These are phyloP conservation scores for Zelleria hepariella DNA, from an alignment of 2,888 invertebrate species.

Conservation along the genomic window DNA sequence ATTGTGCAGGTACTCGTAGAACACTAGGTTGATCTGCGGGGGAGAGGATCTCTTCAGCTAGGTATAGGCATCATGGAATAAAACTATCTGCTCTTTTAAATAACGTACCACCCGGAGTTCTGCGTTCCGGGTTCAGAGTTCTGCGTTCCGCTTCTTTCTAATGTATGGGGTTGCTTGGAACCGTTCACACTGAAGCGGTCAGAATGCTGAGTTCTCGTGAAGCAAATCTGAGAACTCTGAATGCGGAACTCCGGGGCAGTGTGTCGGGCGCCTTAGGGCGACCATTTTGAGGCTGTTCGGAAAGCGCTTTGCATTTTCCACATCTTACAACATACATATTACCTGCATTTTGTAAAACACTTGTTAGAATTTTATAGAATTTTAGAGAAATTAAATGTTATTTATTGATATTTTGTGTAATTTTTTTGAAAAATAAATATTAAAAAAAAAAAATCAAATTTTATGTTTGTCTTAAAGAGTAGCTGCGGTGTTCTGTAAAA, in stretches of 20 bases:
- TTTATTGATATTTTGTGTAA: too few species aligned
- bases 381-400: too few species aligned
- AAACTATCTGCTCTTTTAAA: background rate
- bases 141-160: too few species aligned
- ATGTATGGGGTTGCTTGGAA: too few species aligned
- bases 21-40: slow-evolving; percentile 19
- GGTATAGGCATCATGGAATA: background rate
- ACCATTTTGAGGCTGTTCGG: background rate
- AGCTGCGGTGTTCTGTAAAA: background rate
- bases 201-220: too few species aligned
- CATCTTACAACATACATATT: background rate
- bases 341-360: background rate
- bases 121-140: too few species aligned
- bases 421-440: too few species aligned
- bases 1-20: slow-evolving; percentile 26
- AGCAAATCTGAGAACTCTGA: too few species aligned
- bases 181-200: too few species aligned
- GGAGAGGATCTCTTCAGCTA: slow-evolving; percentile 2
- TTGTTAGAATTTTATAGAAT: background rate
- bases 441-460: too few species aligned
- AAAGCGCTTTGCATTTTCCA: background rate
- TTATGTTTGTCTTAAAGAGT: background rate
- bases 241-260: too few species aligned
- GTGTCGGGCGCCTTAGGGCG: too few species aligned
- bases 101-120: background rate